These are phyloP conservation scores for Drosophila athabasca DNA, from an alignment of 1,140 invertebrate genomes.

Conservation along the genomic window DNA sequence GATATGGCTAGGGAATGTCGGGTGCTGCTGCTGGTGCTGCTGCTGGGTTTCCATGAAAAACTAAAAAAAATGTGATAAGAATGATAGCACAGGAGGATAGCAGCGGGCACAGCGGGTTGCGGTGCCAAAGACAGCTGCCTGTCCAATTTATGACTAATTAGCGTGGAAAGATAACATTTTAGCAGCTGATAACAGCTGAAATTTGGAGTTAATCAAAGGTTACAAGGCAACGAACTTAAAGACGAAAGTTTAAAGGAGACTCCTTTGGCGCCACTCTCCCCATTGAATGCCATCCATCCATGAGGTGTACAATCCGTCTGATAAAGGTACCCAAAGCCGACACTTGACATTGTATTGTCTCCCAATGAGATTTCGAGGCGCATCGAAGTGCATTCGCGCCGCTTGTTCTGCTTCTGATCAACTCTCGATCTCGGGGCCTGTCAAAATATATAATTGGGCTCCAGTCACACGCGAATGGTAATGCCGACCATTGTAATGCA, in stretches of 20 bases:
- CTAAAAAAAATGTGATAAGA: conserved; percentile 53
- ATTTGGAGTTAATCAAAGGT: background rate
- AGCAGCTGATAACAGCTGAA: conserved; percentile 14
- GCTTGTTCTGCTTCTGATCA: conserved; percentile 49
- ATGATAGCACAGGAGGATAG: conserved; percentile 48
- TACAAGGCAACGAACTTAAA: conserved; percentile 6
- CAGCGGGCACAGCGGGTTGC: conserved; percentile 26
- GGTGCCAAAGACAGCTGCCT: conserved; percentile 51
- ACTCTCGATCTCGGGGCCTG: conserved; percentile 37
- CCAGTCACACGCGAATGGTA: conserved; percentile 15
- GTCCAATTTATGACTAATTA: conserved; percentile 58
- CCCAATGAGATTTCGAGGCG: conserved; percentile 23
- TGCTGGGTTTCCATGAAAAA: conserved; percentile 40
- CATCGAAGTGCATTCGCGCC: conserved; percentile 63
- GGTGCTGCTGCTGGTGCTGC: conserved; percentile 18
- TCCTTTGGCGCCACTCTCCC: conserved; percentile 22
- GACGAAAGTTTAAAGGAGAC: too few relatives aligned
- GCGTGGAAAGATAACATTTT: conserved; percentile 34
- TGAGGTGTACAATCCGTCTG: background rate
- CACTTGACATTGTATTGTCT: conserved; percentile 25
- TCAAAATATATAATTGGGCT: conserved; percentile 66
- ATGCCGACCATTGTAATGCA: conserved; percentile 50
- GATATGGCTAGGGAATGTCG: conserved; percentile 13
- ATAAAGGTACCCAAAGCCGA: conserved; percentile 11
- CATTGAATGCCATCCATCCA: background rate